Base-by-base conservation (phyloP, 2,888 invertebrate species). In the Apamea epomidion region DNA sequence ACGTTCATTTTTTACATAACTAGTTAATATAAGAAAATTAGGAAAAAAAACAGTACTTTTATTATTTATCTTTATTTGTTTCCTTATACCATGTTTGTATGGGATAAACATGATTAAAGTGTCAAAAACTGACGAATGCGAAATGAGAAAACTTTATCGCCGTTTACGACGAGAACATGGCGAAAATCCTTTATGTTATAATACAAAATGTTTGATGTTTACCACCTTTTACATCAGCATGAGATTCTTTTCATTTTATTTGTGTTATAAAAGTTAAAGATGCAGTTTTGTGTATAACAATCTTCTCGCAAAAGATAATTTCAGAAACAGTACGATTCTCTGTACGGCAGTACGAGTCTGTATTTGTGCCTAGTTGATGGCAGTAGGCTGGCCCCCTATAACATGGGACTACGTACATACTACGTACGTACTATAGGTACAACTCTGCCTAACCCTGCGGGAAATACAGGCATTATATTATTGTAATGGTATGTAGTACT, bases 81-180 rank as follows among this genome's bases (percentile, higher is more conserved):
- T 51, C 1, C 32, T 7, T 51, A 25, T 25, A 58, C 14, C 25
- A 32, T 54, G 32, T 54, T 76, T 58, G 4, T 69, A 37, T 48
- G 10, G 18, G 12, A 64, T 1, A 29, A 58, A 69, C n/a, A 62
- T 58, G 25, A 83, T 45, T 64, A n/a, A 69, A 64, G 10, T 64
- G 58, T 58, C 73, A 48, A 51, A n/a, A 42, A 48, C 60, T n/a
- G 64, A 60, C n/a, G 32, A 65, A 74, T 60, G 42, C 7, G 48
- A 21, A 60, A 58, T 42, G 45, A 60, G 25, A 51, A 32, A 82
- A 74, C n/a, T 58, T 60, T 60, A 84, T 64, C 79, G 14, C 7
- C 16, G 25, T 64, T 77, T 67, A 64, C 37, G 51, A 78, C 16
- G 16, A 48, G 18, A n/a, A 45, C 32, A 58, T 78, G 79, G 78